Conservation (phyloP, 2,113 vertebrate species). For the Semnopithecus entellus region DNA sequence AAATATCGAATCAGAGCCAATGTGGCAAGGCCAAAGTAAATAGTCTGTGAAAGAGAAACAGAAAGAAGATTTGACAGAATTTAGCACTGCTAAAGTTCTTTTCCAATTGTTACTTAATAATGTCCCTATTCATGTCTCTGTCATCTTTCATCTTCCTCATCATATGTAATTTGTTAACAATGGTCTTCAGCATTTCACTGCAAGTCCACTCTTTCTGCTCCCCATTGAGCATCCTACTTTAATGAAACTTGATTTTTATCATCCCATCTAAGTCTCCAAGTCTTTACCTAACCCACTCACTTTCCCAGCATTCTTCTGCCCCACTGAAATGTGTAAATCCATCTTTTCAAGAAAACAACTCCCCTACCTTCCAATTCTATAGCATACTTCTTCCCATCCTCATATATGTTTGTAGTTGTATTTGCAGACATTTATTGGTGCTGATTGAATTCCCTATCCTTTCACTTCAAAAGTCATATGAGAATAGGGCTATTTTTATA, state of each 20-base stretch:
- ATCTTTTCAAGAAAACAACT: not conserved
- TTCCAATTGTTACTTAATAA: not conserved
- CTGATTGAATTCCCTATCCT: not conserved
- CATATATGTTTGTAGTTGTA: not conserved
- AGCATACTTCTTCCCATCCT: not conserved
- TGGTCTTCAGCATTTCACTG: not conserved
- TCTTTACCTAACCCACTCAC: too few species aligned
- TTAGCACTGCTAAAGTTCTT: too few species aligned
- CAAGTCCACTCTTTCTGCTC: not conserved
- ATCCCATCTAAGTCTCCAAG: not conserved
- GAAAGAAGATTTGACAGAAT: not conserved
- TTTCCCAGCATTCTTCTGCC: not conserved
- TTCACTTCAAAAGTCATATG: not conserved
- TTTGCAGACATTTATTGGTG: not conserved
- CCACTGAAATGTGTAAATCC: not conserved
- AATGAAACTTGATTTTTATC: not conserved
- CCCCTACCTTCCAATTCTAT: not conserved
- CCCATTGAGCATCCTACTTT: not conserved
- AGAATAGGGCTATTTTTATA: not conserved
- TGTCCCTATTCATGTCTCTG: not conserved
- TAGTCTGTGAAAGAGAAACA: not conserved
- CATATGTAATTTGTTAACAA: not conserved
- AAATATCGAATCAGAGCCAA: not conserved
- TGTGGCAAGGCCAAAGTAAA: not conserved
- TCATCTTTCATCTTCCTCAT: not conserved